These are phyloP conservation scores for Amphipoea oculea DNA, from an alignment of 2,888 invertebrate genomes.

Conservation along the genomic window DNA sequence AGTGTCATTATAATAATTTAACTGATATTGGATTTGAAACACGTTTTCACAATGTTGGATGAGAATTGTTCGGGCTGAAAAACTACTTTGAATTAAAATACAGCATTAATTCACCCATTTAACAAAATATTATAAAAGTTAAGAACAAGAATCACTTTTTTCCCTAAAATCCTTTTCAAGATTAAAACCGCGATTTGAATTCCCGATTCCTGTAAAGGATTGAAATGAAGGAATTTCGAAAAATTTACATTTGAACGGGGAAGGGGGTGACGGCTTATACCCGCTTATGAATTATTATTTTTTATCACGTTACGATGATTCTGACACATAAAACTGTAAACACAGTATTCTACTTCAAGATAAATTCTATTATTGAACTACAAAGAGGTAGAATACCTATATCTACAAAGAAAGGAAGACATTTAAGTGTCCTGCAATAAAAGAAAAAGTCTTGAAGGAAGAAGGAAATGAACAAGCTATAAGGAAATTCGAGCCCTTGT, in stretches of 20 bases:
- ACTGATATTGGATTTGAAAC: constrained; percentile 3
- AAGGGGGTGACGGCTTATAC: constrained; percentile 72
- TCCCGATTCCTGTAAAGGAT: constrained; percentile 77
- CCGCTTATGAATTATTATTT: constrained; percentile 76
- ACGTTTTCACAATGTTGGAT: neutral
- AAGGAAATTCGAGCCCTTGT: constrained; percentile 39
- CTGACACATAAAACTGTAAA: constrained; percentile 62
- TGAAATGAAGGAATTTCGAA: constrained; percentile 73
- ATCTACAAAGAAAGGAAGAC: constrained; percentile 26
- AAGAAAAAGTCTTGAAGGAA: constrained; percentile 41
- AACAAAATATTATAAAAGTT: constrained; percentile 15
- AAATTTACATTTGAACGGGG: constrained; percentile 77
- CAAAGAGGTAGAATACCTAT: constrained; percentile 40
- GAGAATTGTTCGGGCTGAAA: neutral
- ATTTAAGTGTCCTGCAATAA: constrained; percentile 48
- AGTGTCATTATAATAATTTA: neutral
- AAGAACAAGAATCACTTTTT: constrained; percentile 27
- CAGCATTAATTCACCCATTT: neutral
- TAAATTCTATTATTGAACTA: constrained; percentile 55
- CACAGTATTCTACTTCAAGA: constrained; percentile 47
- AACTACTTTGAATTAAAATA: neutral
- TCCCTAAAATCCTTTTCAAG: constrained; percentile 37
- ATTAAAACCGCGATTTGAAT: constrained; percentile 69
- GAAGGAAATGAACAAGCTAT: constrained; percentile 48
- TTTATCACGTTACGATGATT: constrained; percentile 67